Evolutionary conservation across 2,113 vertebrate species (phyloP).

Genomic region (Pelecanus crispus): DNA sequence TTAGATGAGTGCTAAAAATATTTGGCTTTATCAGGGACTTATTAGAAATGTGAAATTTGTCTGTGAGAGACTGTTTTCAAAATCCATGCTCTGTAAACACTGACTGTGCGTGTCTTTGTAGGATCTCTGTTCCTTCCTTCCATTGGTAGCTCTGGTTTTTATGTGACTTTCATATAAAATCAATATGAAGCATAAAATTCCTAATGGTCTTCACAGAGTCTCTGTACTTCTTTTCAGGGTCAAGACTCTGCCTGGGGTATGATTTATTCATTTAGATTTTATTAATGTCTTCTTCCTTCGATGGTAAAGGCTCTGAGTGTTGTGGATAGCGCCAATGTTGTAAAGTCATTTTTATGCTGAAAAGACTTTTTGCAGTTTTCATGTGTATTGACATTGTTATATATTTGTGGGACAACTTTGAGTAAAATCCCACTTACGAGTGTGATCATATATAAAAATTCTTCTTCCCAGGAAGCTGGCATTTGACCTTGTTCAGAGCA

Average conservation of each 20-base stretch:
- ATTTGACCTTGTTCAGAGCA: background rate
- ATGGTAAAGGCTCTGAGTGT: background rate
- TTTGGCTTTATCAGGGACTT: background rate
- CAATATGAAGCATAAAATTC: background rate
- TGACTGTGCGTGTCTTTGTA: background rate
- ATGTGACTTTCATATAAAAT: background rate
- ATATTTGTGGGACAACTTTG: background rate
- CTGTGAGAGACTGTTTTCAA: background rate
- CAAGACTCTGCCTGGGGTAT: background rate
- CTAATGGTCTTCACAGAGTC: background rate
- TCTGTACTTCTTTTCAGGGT: background rate
- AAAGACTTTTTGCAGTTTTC: background rate
- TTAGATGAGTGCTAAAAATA: background rate
- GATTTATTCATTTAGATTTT: background rate
- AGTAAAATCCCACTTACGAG: background rate
- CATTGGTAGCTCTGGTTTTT: background rate
- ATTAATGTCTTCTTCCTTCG: background rate
- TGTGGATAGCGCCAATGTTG: rapidly evolving
- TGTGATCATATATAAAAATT: background rate
- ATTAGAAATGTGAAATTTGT: background rate
- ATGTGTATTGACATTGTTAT: background rate
- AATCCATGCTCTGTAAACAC: background rate
- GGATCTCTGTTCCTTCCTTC: background rate
- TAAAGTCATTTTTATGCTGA: background rate
- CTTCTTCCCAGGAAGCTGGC: background rate